phyloP scores from a whole-genome alignment of 2,113 vertebrate species.

The Macrotis lagotis region DNA sequence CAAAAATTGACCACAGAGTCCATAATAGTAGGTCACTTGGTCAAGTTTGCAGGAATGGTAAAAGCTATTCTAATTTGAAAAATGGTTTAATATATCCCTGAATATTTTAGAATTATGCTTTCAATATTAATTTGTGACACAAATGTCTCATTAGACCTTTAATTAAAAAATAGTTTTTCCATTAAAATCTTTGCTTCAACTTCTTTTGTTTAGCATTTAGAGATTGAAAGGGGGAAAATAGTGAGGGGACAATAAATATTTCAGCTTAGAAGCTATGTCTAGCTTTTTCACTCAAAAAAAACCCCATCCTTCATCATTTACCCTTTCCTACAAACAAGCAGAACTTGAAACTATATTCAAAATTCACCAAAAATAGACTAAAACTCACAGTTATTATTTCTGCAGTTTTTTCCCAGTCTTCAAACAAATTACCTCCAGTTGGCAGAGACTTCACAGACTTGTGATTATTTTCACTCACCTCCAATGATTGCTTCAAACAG shows the following conservation, averaged over 20 bases:
- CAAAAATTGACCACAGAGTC: background rate
- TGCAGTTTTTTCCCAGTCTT: background rate
- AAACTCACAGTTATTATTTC: background rate
- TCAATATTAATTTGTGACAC: background rate
- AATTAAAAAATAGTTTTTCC: background rate
- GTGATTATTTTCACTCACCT: background rate
- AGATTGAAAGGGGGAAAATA: background rate
- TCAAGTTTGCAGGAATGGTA: background rate
- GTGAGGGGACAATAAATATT: background rate
- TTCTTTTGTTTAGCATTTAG: constrained; percentile 14
- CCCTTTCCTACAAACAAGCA: background rate
- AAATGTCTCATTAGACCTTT: background rate
- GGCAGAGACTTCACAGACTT: background rate
- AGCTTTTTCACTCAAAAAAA: background rate
- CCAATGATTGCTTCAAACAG: background rate
- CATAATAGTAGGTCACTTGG: background rate
- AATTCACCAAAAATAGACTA: background rate
- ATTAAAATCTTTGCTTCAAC: constrained; percentile 12
- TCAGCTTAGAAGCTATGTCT: background rate
- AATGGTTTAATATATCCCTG: background rate
- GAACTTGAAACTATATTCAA: constrained; percentile 1
- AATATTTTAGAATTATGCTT: background rate
- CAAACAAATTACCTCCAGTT: background rate
- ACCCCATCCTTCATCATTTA: background rate
- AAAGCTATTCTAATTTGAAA: background rate